These are phyloP conservation scores for Neria commutata DNA, from an alignment of 2,888 invertebrate genomes.

Conservation along the genomic window DNA sequence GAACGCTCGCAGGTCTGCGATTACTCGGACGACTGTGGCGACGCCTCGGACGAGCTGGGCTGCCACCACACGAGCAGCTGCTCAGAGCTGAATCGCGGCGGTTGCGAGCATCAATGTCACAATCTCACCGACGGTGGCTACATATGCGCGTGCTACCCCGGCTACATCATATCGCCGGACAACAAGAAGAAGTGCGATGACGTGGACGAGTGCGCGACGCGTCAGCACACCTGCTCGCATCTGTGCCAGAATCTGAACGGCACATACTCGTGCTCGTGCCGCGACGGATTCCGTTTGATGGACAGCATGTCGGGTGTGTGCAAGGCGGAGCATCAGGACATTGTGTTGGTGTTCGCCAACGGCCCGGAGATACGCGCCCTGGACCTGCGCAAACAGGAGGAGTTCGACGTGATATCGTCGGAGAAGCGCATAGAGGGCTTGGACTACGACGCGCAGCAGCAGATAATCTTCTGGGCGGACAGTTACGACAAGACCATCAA, in stretches of 20 bases:
- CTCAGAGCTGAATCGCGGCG: slow-evolving; percentile 70
- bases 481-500: slow-evolving; percentile 89
- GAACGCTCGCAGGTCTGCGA: slow-evolving; percentile 82
- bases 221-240: slow-evolving; percentile 90
- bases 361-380: slow-evolving; percentile 86
- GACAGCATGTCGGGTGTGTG: slow-evolving; percentile 84
- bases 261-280: slow-evolving; percentile 84
- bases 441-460: slow-evolving; percentile 83
- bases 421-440: slow-evolving; percentile 91
- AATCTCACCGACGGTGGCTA: slow-evolving; percentile 84
- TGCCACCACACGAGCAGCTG: slow-evolving; percentile 77
- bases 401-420: slow-evolving; percentile 77
- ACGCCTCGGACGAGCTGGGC: slow-evolving; percentile 87
- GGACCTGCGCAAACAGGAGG: slow-evolving; percentile 71
- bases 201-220: slow-evolving; percentile 85
- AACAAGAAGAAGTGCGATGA: slow-evolving; percentile 87
- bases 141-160: slow-evolving; percentile 88
- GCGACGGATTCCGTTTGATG: slow-evolving; percentile 78
- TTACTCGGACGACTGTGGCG: slow-evolving; percentile 88
- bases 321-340: slow-evolving; percentile 71
- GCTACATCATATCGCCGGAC: slow-evolving; percentile 79
- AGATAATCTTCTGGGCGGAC: slow-evolving; percentile 96
- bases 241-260: slow-evolving; percentile 92
- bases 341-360: slow-evolving; percentile 77
- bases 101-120: slow-evolving; percentile 91